Evolutionary conservation across 2,888 invertebrate species (phyloP).

Genomic region (Monopis laevigella): DNA sequence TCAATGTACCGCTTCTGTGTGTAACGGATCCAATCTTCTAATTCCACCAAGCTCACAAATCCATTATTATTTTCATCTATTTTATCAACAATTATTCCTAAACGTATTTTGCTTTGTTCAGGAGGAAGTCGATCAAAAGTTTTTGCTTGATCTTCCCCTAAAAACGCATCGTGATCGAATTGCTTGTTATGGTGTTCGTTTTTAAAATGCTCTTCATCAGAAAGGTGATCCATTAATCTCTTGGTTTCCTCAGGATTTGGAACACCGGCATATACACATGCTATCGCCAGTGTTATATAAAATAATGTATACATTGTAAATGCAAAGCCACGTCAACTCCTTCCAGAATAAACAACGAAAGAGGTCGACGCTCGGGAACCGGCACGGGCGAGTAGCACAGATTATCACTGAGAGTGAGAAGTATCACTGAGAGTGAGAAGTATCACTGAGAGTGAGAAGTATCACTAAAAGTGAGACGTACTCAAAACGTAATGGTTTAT

Average conservation of each 20-base stretch:
- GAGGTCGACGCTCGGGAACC: too few species aligned
- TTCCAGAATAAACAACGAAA: too few species aligned
- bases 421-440: too few species aligned
- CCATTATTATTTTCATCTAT: constrained; percentile 90
- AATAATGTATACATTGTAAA: constrained; percentile 48
- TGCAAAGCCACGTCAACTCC: too few species aligned
- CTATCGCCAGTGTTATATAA: constrained; percentile 41
- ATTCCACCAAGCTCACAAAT: constrained; percentile 83
- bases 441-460: too few species aligned
- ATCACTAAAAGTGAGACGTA: too few species aligned
- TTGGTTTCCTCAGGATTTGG: constrained; percentile 79
- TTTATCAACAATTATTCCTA: constrained; percentile 91
- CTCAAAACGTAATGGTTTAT: too few species aligned
- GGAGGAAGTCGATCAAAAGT: constrained; percentile 93
- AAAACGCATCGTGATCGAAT: constrained; percentile 97
- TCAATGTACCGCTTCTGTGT: constrained; percentile 92
- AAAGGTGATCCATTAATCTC: constrained; percentile 73
- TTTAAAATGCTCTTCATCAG: constrained; percentile 81
- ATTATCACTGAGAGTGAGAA: too few species aligned
- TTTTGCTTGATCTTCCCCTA: constrained; percentile 93
- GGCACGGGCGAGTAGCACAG: too few species aligned
- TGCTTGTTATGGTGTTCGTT: constrained; percentile 86
- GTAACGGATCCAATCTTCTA: constrained; percentile 95
- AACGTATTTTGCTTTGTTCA: constrained; percentile 91
- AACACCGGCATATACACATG: constrained; percentile 60